Evolutionary conservation across 2,888 invertebrate species (phyloP).

Genomic region (Itoplectis maculator): DNA sequence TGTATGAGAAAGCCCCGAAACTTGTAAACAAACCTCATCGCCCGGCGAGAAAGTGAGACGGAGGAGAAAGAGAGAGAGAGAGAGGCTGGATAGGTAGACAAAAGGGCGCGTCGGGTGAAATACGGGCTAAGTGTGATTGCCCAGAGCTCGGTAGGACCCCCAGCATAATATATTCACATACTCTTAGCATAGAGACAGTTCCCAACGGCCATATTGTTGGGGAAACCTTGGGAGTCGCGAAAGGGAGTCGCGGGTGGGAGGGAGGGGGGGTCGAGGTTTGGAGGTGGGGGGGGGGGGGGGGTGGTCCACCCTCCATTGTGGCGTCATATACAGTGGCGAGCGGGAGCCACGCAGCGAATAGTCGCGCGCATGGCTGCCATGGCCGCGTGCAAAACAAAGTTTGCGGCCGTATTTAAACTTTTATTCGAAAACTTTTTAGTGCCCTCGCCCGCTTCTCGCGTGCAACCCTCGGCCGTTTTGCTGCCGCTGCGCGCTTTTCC

Average conservation of each 20-base stretch:
- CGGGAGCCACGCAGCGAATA: conserved; percentile 32
- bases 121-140: conserved; percentile 73
- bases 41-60: conserved; percentile 51
- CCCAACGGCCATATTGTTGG: conserved; percentile 78
- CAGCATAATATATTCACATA: conserved; percentile 74
- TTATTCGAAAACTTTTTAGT: conserved; percentile 84
- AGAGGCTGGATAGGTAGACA: conserved; percentile 38
- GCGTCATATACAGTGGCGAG: conserved; percentile 46
- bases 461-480: conserved; percentile 46
- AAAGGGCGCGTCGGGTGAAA: conserved; percentile 66
- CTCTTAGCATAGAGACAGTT: conserved; percentile 77
- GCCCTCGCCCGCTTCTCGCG: conserved; percentile 59
- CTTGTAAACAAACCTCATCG: conserved; percentile 71
- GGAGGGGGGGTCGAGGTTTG: too few relatives aligned
- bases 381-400: conserved; percentile 77
- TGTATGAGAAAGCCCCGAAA: conserved; percentile 64
- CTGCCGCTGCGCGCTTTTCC: conserved; percentile 12
- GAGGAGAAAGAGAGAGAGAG: neutral
- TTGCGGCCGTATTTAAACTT: conserved; percentile 83
- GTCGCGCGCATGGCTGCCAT: conserved; percentile 58
- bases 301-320: neutral
- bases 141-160: conserved; percentile 54
- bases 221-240: conserved; percentile 50
- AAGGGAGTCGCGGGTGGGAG: too few relatives aligned
- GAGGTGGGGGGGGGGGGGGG: too few relatives aligned